phyloP scores from a whole-genome alignment of 53 echinoderm and acorn worm genomes.

The Patiria pectinifera region DNA sequence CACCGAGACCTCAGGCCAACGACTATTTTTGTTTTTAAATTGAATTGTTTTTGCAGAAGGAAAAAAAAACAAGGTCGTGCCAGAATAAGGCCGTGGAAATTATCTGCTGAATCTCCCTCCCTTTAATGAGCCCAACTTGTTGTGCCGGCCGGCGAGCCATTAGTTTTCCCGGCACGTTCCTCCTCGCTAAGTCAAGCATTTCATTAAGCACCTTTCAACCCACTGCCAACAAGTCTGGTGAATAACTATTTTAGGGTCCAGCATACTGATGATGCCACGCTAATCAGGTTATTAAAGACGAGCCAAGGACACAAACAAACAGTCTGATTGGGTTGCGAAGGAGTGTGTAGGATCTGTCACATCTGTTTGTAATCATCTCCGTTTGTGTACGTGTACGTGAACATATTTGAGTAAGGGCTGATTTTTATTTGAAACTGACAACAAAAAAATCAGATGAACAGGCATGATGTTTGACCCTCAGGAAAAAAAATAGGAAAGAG shows the following conservation, averaged over 20 bases:
- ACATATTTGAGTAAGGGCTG: not conserved
- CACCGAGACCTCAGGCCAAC: not conserved
- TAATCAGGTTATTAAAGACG: not conserved
- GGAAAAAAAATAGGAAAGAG: no score
- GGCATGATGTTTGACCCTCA: no score
- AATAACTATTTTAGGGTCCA: not conserved
- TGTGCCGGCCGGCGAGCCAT: not conserved
- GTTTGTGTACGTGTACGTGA: not conserved
- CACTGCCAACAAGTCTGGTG: not conserved
- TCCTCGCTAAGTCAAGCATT: conserved; percentile 6
- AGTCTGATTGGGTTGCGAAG: not conserved
- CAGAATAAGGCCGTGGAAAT: not conserved
- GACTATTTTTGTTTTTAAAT: not conserved
- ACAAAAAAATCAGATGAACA: no score
- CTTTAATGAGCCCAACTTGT: conserved; percentile 10
- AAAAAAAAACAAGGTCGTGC: not conserved
- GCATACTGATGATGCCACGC: not conserved
- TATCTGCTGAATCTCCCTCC: not conserved
- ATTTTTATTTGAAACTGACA: no score
- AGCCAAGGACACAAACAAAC: not conserved
- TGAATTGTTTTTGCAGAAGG: not conserved
- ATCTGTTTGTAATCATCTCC: no score
- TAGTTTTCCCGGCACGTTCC: not conserved
- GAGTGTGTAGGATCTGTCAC: no score
- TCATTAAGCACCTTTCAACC: not conserved